Evolutionary conservation across 2,797 vertebrate species (phyloP).

Genomic region (Denticeps clupeoides): DNA sequence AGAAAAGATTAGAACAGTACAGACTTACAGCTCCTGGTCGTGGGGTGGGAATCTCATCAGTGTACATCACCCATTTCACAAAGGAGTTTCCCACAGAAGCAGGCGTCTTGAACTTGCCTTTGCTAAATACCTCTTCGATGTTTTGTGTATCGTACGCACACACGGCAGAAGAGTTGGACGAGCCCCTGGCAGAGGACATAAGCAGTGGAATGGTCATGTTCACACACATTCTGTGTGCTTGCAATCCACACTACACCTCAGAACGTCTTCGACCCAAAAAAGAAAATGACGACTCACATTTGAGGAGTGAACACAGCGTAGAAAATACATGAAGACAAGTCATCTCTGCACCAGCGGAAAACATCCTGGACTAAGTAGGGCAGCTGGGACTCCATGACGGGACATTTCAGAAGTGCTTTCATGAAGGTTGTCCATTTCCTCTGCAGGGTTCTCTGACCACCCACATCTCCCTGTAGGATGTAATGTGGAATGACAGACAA

Average conservation of each 20-base stretch:
- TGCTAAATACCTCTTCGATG: conserved; percentile 53
- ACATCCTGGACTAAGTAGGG: conserved; percentile 62
- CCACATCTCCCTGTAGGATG: conserved; percentile 51
- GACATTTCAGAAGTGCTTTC: conserved; percentile 63
- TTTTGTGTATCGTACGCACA: conserved; percentile 49
- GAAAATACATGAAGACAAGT: conserved; percentile 58
- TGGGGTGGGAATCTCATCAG: conserved; percentile 56
- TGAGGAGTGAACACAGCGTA: conserved; percentile 62
- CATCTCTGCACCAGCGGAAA: conserved; percentile 52
- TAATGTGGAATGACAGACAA: not conserved
- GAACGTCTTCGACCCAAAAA: too few relatives aligned
- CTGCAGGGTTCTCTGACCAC: conserved; percentile 57
- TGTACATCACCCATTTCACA: conserved; percentile 61
- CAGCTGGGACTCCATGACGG: conserved; percentile 47
- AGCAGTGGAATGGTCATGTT: too few relatives aligned
- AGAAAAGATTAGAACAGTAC: too few relatives aligned
- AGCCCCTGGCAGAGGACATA: conserved; percentile 41
- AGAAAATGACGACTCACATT: too few relatives aligned
- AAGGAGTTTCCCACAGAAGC: conserved; percentile 46
- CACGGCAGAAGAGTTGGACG: conserved; percentile 52
- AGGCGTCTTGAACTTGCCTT: conserved; percentile 59
- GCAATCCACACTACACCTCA: too few relatives aligned
- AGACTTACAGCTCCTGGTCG: conserved; percentile 68
- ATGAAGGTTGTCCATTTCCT: conserved; percentile 69
- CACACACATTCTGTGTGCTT: too few relatives aligned